Base-by-base conservation (phyloP, 2,113 vertebrate genomes). In the Gadus macrocephalus region DNA sequence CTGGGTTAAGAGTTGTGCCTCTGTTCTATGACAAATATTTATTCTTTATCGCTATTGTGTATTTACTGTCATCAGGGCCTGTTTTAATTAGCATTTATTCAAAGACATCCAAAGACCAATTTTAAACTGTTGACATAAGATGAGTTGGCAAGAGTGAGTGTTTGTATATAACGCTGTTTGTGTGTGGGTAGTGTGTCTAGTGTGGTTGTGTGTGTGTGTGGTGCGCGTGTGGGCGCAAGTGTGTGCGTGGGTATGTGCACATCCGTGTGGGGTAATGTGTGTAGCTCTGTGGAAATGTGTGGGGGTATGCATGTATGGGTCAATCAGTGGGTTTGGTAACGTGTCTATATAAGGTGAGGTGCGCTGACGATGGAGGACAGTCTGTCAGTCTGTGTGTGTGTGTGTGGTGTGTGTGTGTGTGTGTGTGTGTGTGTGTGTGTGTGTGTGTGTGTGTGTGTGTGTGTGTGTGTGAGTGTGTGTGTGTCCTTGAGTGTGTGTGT, bases 391-490 rank as follows among this genome's bases (percentile, higher is more conserved):
- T 20, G 20, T 20, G 20, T 20, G 20, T 20, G 20, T 20, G 20
- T 20, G 20, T 20, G 20, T 1, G n/a, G n/a, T n/a, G n/a, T 42
- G 38, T 42, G 17, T 65, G 64, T 65, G 64, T 19, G 63, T 65
- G 22, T 55, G 64, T 65, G 27, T 61, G 7, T 62, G 71, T 22
- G 63, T 73, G 59, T 67, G 68, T 61, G 53, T 58, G 14, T 56
- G 14, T 56, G 1, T 56, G 16, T 15, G 42, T n/a, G n/a, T n/a
- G 20, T 20, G 20, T 20, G 20, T 20, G 20, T 20, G 20, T 20
- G 20, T 20, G 20, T 20, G 20, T 20, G 20, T 20, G 20, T 20
- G 20, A 1, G 20, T 1, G 59, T 67, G 68, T 61, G 53, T 58
- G 14, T 56, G 15, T 56, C 20, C 20, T 20, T 20, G 20, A 20